Base-by-base conservation (phyloP, 2,888 invertebrate genomes). In the Cephus runcator region DNA sequence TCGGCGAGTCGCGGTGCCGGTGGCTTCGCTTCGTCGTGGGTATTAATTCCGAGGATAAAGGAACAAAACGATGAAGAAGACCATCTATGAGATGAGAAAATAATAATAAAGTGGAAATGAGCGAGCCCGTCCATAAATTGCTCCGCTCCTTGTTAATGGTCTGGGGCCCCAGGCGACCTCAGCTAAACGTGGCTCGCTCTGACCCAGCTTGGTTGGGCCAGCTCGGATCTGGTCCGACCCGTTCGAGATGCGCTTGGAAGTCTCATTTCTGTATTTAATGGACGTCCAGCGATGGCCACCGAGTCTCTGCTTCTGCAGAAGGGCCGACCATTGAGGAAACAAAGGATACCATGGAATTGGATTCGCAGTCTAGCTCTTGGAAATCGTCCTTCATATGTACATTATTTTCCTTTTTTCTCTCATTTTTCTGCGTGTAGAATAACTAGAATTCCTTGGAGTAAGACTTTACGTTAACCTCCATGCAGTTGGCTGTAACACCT, bases 81-180 rank as follows among this genome's bases (percentile, higher is more conserved):
- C 87, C 87, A 88, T 90, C 90, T 90, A 89, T 89, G 90, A 90
- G 90, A 90, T 90, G 90, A 90, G 90, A 90, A 90, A 90, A 90
- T 90, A 90, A 91, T 90, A 91, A 91, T 90, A 89, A 90, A 90
- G 90, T 90, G 90, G 89, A 90, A 90, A 90, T 90, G 90, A 90
- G 90, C 88, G 88, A 90, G 88, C 87, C 88, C 87, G 88, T 89
- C 90, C 91, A 91, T 91, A 91, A 91, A 91, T 90, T 91, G 90
- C 88, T 90, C 88, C 88, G 90, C 90, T 91, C 89, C 91, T 91
- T 91, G 90, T 90, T 91, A 91, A 91, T 90, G 90, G 90, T 90
- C 90, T 87, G 87, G 87, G 86, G 87, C 88, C 90, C 88, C 84
- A 85, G 88, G 88, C 89, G 88, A 89, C 89, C 90, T 89, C 89